Evolutionary conservation across 37 sponge, comb jelly and placozoan genomes (phyloP), one percentile per base, ranked within the genome.

Genomic region (Tethya wilhelma): DNA sequence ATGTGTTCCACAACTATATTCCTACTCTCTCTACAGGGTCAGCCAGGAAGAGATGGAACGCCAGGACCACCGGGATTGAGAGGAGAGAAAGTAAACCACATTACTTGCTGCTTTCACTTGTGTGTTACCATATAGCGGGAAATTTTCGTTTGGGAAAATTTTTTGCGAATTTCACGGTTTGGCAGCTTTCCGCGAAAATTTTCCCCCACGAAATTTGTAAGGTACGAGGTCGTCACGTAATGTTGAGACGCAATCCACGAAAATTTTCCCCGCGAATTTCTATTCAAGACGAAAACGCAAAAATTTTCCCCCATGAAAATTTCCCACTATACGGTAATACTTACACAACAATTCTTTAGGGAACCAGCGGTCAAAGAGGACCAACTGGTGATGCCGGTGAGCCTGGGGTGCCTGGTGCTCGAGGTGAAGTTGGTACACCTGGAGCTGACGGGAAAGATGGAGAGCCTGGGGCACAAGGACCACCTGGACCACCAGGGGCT

Each of bases 321-420:
- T n/a, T n/a, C n/a, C n/a, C n/a, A n/a, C n/a, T n/a, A n/a, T n/a
- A n/a, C n/a, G n/a, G n/a, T 9, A 28, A 28, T 58, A 6, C 6
- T 28, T 62, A 62, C n/a, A 28, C 26, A 45, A 19, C 59, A 76
- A 64, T n/a, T n/a, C n/a, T n/a, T n/a, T n/a, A n/a, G n/a, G 85
- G 85, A 25, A 70, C 44, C 28, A 22, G 74, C 19, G 90, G 90
- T 14, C 67, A 67, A n/a, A 64, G 84, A 32, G 90, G 90, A 28
- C 39, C 79, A 40, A 53, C 79, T 37, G 90, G 90, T 31, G 84
- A 83, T 66, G 4, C 83, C 40, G 90, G 90, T 1, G 90, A 78
- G 20, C 44, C 74, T 5, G 90, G 86, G 8, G 26, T 86, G 30
- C 79, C 79, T 49, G 82, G 82, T 34, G 71, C 43, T 12, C 38